These are phyloP conservation scores for Platygyra sinensis DNA, from an alignment of 64 coral and sea anemone genomes.

Conservation along the genomic window DNA sequence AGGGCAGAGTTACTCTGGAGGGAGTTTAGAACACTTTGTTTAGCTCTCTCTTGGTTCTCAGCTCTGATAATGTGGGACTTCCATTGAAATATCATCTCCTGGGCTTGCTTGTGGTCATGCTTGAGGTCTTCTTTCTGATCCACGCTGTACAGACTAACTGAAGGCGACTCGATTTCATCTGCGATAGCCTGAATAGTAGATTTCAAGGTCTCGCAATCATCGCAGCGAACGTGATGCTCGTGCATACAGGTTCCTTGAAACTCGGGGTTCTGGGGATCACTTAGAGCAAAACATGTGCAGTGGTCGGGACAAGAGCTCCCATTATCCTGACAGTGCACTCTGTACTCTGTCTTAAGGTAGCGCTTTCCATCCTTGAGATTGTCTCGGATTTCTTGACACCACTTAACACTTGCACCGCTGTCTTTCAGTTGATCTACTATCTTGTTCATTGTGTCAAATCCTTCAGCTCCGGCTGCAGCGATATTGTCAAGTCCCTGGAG, in stretches of 20 bases:
- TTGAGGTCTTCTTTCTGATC: constrained; percentile 5
- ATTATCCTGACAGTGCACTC: constrained; percentile 6
- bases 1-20: constrained; percentile 4
- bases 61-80: constrained; percentile 29
- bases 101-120: background rate
- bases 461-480: constrained; percentile 28
- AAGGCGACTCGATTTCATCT: constrained; percentile 19
- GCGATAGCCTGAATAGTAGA: background rate
- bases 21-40: background rate
- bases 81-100: constrained; percentile 22
- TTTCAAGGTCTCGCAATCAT: background rate
- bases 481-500: constrained; percentile 53
- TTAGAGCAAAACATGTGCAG: constrained; percentile 11
- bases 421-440: constrained; percentile 33
- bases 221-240: constrained; percentile 9
- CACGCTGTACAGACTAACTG: background rate
- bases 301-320: constrained; percentile 2
- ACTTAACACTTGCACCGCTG: background rate
- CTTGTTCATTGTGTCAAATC: constrained; percentile 20
- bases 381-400: constrained; percentile 1
- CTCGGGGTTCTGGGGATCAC: constrained; percentile 7
- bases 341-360: constrained; percentile 37
- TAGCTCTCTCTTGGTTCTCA: constrained; percentile 36
- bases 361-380: constrained; percentile 14
- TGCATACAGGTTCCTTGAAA: background rate